Evolutionary conservation across 2,888 invertebrate species (phyloP).

Genomic region (Eilema caniola): DNA sequence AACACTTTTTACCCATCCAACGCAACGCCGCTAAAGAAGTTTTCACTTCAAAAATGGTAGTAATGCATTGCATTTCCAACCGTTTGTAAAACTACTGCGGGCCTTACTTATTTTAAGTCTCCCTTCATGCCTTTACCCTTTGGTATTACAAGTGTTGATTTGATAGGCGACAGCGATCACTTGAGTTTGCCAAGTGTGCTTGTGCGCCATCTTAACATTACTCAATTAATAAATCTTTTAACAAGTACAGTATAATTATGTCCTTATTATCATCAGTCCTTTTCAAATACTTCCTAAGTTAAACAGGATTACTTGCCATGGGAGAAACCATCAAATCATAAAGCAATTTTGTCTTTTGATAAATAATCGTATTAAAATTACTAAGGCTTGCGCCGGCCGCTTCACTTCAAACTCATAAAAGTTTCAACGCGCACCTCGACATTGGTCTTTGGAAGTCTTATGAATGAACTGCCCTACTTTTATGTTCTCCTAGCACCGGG

Average conservation of each 20-base stretch:
- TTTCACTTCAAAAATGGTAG: no score
- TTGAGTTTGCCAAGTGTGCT: no score
- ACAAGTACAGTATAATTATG: not conserved
- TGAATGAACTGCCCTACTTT: conserved; percentile 39
- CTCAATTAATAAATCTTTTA: not conserved
- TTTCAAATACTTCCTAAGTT: not conserved
- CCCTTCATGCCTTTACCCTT: no score
- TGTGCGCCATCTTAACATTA: no score
- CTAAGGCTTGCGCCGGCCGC: conserved; percentile 16
- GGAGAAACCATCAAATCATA: conserved; percentile 16
- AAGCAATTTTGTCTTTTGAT: conserved; percentile 15
- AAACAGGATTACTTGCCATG: not conserved
- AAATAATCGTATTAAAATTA: conserved; percentile 15
- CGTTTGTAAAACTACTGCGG: no score
- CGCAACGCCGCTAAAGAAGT: no score
- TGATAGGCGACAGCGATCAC: no score
- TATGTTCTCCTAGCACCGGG: conserved; percentile 12
- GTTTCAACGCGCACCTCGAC: conserved; percentile 22
- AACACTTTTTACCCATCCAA: no score
- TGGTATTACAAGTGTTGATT: no score
- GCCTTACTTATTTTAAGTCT: no score
- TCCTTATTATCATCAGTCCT: not conserved
- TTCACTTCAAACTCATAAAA: conserved; percentile 30
- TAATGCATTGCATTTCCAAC: no score
- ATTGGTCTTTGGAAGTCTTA: conserved; percentile 31